These are phyloP conservation scores for Menura novaehollandiae DNA, from an alignment of 2,113 vertebrate genomes.

Conservation along the genomic window DNA sequence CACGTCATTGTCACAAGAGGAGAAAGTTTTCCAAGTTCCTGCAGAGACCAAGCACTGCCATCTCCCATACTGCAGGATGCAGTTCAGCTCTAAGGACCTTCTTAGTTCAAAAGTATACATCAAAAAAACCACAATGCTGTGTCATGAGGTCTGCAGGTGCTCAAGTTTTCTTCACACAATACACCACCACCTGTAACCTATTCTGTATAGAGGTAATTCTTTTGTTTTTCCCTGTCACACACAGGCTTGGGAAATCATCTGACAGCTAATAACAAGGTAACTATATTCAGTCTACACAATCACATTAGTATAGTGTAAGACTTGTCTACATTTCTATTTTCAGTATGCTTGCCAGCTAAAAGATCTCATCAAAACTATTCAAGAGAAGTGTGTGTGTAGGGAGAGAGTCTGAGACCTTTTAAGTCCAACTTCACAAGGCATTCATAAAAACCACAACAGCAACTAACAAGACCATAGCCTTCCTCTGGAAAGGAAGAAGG, in stretches of 20 bases:
- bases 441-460: neutral
- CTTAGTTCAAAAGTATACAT: accelerated
- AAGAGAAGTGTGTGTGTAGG: neutral
- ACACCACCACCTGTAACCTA: neutral
- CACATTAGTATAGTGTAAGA: neutral
- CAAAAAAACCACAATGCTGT: neutral
- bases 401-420: neutral
- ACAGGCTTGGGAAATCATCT: neutral
- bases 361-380: neutral
- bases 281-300: neutral
- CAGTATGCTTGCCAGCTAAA: neutral
- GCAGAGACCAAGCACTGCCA: accelerated
- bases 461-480: neutral
- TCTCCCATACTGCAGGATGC: neutral
- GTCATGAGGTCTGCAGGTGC: neutral
- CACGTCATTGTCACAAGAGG: neutral
- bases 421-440: neutral
- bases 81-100: neutral
- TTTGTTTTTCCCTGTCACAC: neutral
- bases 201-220: neutral
- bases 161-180: neutral
- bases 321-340: neutral
- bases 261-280: neutral
- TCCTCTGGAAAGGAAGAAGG: neutral
- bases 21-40: neutral